phyloP scores from a whole-genome alignment of 2,797 vertebrate species.

The Neosilurus mollespiculum region DNA sequence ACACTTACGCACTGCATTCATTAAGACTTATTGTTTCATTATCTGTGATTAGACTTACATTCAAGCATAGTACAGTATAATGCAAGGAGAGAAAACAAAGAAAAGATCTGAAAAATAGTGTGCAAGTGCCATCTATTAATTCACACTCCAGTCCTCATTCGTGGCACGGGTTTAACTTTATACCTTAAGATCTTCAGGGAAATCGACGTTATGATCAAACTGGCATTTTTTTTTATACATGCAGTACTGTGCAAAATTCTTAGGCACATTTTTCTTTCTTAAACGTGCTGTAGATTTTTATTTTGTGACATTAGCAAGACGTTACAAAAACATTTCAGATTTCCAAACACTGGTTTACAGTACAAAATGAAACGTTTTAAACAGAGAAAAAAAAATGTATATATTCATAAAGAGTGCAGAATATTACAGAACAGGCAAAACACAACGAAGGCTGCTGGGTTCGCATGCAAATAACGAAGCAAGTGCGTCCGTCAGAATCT shows the following conservation, averaged over 20 bases:
- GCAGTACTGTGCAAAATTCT: no score
- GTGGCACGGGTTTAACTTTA: background rate
- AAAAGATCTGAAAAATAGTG: background rate
- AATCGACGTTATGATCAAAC: background rate
- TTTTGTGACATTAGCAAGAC: no score
- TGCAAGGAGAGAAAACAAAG: background rate
- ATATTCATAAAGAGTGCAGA: no score
- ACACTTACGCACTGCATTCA: background rate
- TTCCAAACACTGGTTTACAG: no score
- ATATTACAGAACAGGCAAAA: no score
- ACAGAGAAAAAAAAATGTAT: no score
- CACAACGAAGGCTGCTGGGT: no score
- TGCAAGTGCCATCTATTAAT: slow-evolving; percentile 5
- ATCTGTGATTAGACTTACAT: slow-evolving; percentile 35
- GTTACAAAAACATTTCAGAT: no score
- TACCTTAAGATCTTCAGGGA: background rate
- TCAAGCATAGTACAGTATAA: background rate
- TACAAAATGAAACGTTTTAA: no score
- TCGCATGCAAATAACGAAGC: no score
- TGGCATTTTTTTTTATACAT: no score
- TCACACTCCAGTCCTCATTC: slow-evolving; percentile 2
- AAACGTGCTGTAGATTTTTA: background rate
- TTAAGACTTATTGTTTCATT: slow-evolving; percentile 14
- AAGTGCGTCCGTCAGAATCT: no score
- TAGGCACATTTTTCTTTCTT: background rate